Evolutionary conservation across 2,888 invertebrate genomes (phyloP), one percentile per base, ranked within the genome.

Genomic region (Deilephila elpenor): DNA sequence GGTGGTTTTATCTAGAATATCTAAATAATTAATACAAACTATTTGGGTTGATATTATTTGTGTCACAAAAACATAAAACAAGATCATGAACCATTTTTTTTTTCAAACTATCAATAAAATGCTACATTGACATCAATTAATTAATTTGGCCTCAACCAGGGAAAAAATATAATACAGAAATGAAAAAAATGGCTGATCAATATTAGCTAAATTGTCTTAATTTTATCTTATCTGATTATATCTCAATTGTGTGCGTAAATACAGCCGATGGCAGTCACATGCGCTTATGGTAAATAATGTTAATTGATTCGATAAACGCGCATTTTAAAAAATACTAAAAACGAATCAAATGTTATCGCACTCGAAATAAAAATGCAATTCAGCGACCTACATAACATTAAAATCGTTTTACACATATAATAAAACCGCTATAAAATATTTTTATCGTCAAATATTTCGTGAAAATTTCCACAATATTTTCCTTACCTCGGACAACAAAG

Each of bases 401-500:
- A 44, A 51, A 51, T 67, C 5, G 11, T 34, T 25, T 67, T 44
- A 67, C 44, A 67, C 25, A 25, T 51, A 51, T 67, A 71, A 59
- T 72, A 70, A 59, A 74, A 71, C 34, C 70, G 60, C 67, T 75
- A 73, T 60, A 64, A 14, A 19, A 64, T 19, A 74, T 59, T 72
- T 64, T 61, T 70, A 72, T 73, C 19, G 19, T 51, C 5, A 25
- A 25, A 20, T 37, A 51, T 59, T 56, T 59, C 19, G 6, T 34
- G 5, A 60, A 60, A 37, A 37, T 25, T 60, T 19, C 4, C 62
- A 37, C n/a, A 37, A 61, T 59, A 71, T 74, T 77, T 74, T 60
- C 79, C 85, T 88, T 82, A 94, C 94, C 86, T 94, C 94, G 32
- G 93, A 90, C 71, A 94, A 88, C 83, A 94, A 89, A 77, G 94